These are phyloP conservation scores for Balaenoptera acutorostrata DNA, from an alignment of 2,113 vertebrate genomes.

Conservation along the genomic window DNA sequence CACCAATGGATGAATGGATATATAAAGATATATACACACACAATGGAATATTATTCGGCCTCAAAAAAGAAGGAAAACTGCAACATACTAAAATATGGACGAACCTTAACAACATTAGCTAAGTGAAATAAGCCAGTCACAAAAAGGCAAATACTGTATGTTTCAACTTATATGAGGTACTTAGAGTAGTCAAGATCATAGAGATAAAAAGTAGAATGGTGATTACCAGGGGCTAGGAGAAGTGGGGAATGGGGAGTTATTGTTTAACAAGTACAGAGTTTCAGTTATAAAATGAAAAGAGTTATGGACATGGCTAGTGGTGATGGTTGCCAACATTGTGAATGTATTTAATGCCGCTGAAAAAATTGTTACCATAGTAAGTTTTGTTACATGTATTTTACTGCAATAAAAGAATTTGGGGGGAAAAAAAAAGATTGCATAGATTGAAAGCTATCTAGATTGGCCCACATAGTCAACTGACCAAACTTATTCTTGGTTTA, in stretches of 20 bases:
- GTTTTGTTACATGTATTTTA: background rate
- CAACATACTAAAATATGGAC: background rate
- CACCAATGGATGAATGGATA: background rate
- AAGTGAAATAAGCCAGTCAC: background rate
- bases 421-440: fast-evolving
- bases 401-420: background rate
- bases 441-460: background rate
- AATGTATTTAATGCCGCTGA: background rate
- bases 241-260: background rate
- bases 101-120: background rate
- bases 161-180: background rate
- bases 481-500: background rate
- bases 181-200: background rate
- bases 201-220: background rate
- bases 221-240: background rate
- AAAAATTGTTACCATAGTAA: background rate
- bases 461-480: background rate
- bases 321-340: background rate
- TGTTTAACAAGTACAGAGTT: background rate
- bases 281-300: background rate
- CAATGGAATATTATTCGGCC: background rate
- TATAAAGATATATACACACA: background rate
- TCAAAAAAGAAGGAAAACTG: background rate
- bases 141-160: background rate
- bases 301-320: background rate